Base-by-base conservation (phyloP, 2,797 vertebrate species). In the Notamacropus eugenii region DNA sequence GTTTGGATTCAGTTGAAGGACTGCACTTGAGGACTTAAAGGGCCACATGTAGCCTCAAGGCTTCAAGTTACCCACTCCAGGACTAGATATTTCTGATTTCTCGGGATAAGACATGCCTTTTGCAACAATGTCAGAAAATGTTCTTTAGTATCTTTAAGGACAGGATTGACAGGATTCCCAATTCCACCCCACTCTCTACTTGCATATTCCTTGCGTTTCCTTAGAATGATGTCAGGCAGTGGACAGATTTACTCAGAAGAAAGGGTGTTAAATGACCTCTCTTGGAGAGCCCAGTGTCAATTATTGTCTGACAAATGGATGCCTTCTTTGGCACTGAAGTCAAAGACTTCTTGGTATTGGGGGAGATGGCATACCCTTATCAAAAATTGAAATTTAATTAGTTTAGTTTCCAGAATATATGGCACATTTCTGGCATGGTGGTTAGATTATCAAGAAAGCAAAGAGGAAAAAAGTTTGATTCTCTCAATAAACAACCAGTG, bases 311-410 rank as follows among this genome's bases (percentile, higher is more conserved):
- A 82, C 74, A 82, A 46, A 46, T 46, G 40, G 40, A 46, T 46
- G 40, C 22, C 9, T 82, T 46, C 22, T 2, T 46, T 82, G 74
- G 22, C 74, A 82, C 11, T 82, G 40, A 82, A 46, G 74, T 82
- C 40, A 82, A 82, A 24, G 74, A 82, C 40, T 82, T 22, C 19
- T 82, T 82, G 74, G 22, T 46, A 82, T 22, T 82, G 40, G 22
- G 40, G 74, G 3, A 82, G 46, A 46, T 82, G 19, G 74, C 24
- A 90, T 82, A 91, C 0, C 90, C 95, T n/a, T 1, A 0, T 82
- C 97, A 97, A 97, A 95, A 97, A 93, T 93, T 97, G 74, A 93
- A 82, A 93, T 29, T 55, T 29, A 94, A 40, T 87, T 97, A 55
- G 94, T 34, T 93, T 95, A 95, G 54, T 93, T 97, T 46, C 90